A percentile compares a stretch with the other conserved stretches of the same genome.
Evolutionary conservation across 2,888 invertebrate species (phyloP).

Genomic region (Drymonia ruficornis): DNA sequence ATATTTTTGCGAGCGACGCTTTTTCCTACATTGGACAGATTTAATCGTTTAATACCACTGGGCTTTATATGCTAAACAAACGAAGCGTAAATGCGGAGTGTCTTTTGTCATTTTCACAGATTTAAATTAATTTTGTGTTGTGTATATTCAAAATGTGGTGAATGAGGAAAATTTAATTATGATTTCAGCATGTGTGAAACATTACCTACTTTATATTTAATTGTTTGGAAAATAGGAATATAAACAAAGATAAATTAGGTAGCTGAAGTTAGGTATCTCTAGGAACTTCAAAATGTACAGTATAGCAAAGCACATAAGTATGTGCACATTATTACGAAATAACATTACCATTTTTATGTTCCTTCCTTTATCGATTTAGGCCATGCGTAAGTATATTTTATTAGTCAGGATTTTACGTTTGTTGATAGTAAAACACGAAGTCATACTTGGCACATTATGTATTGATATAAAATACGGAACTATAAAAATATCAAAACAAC

Average conservation of each 20-base stretch:
- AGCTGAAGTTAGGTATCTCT: too few relatives aligned
- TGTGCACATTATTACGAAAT: too few relatives aligned
- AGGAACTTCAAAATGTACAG: too few relatives aligned
- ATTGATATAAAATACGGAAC: slow-evolving; percentile 17
- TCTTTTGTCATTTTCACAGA: background rate
- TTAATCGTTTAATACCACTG: slow-evolving; percentile 29
- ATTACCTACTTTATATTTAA: too few relatives aligned
- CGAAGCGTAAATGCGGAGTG: slow-evolving; percentile 8
- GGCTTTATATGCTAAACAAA: slow-evolving; percentile 15
- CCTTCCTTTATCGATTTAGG: background rate
- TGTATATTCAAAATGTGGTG: background rate
- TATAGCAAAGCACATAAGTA: too few relatives aligned
- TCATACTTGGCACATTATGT: slow-evolving; percentile 14
- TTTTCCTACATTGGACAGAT: slow-evolving; percentile 16
- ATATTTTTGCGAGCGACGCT: slow-evolving; percentile 29
- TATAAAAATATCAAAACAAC: slow-evolving; percentile 16
- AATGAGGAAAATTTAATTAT: background rate
- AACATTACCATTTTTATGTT: too few relatives aligned
- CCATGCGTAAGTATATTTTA: background rate
- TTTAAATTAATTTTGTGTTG: background rate
- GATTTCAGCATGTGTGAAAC: background rate
- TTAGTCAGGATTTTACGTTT: background rate
- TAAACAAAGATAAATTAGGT: too few relatives aligned
- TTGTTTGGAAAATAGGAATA: too few relatives aligned
- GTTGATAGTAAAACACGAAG: slow-evolving; percentile 1